phyloP scores from a whole-genome alignment of 2,888 invertebrate species.

The Argynnis bischoffii region DNA sequence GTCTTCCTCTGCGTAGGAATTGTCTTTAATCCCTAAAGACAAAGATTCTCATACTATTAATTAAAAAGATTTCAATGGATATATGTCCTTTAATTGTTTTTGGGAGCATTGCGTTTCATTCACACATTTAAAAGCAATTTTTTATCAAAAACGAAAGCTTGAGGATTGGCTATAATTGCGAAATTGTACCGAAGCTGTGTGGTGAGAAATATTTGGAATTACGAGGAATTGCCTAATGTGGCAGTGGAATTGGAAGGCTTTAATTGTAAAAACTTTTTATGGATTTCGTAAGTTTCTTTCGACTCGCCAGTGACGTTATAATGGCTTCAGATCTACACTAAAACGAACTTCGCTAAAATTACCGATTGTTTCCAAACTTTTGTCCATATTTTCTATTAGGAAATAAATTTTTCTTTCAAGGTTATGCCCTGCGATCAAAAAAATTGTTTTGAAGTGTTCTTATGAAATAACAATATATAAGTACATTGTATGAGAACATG shows the following conservation, averaged over 20 bases:
- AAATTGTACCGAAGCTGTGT: conserved; percentile 30
- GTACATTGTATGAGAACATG: too few species aligned
- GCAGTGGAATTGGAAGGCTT: conserved; percentile 30
- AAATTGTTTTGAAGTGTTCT: too few species aligned
- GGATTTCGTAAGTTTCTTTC: conserved; percentile 23
- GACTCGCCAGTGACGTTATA: conserved; percentile 23
- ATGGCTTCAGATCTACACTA: conserved; percentile 30
- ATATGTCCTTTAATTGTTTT: conserved; percentile 29
- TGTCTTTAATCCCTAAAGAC: conserved; percentile 6
- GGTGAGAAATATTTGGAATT: conserved; percentile 39
- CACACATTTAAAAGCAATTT: conserved; percentile 32
- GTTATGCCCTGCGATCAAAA: too few species aligned
- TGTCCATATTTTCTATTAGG: background rate
- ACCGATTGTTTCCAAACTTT: conserved; percentile 9
- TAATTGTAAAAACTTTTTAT: conserved; percentile 35
- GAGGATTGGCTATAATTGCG: conserved; percentile 25
- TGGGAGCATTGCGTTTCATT: conserved; percentile 25
- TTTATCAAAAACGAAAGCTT: conserved; percentile 28
- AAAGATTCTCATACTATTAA: conserved; percentile 20
- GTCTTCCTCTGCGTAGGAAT: background rate
- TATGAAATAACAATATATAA: too few species aligned
- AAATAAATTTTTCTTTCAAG: background rate
- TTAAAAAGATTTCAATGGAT: conserved; percentile 23
- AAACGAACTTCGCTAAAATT: conserved; percentile 11
- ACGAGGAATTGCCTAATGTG: conserved; percentile 37